These are phyloP conservation scores for Boulengerochromis microlepis DNA, from an alignment of 2,113 vertebrate species.

Conservation along the genomic window DNA sequence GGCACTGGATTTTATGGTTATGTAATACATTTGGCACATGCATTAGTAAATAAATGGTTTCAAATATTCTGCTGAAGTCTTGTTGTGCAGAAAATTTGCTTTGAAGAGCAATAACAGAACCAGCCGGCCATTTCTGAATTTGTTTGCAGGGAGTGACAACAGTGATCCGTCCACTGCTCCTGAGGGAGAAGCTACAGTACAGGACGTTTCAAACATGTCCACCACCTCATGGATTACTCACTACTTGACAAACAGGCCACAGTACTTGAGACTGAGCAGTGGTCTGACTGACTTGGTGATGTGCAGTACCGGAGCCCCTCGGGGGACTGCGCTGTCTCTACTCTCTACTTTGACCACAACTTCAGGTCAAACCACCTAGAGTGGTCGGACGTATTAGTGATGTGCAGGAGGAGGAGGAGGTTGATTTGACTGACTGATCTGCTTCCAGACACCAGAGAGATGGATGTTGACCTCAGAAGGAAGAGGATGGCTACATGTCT, in stretches of 20 bases:
- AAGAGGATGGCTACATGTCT: background rate
- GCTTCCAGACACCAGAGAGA: background rate
- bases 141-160: background rate
- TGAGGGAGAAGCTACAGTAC: background rate
- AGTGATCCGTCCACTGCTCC: background rate
- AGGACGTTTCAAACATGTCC: background rate
- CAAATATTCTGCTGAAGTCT: background rate
- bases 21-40: background rate
- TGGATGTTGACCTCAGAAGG: background rate
- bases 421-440: background rate
- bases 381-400: background rate
- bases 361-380: background rate
- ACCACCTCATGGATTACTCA: background rate
- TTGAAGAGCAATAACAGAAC: background rate
- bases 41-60: background rate
- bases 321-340: background rate
- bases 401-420: background rate
- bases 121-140: background rate
- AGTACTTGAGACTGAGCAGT: background rate
- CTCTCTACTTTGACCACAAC: background rate
- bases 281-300: background rate
- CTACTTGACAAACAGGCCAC: background rate
- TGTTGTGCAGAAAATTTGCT: accelerated
- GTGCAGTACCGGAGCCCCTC: background rate
- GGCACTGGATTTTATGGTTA: background rate